These are phyloP conservation scores for Folsomia candida DNA, from an alignment of 2,888 invertebrate genomes.

Conservation along the genomic window DNA sequence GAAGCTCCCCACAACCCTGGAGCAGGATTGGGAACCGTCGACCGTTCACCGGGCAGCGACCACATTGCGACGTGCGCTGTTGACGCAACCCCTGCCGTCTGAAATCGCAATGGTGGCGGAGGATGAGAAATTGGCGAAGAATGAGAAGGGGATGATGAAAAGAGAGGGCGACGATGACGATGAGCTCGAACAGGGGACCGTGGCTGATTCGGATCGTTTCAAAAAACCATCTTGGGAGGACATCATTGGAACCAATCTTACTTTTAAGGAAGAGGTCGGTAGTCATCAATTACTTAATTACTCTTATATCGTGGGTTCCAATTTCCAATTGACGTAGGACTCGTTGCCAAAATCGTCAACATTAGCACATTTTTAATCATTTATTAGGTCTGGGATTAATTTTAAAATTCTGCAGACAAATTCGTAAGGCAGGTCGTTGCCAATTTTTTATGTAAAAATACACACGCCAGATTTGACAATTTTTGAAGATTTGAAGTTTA, in stretches of 20 bases:
- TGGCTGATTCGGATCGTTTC: no score
- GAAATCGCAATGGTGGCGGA: slow-evolving; percentile 34
- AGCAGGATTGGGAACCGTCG: slow-evolving; percentile 28
- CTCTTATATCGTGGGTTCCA: no score
- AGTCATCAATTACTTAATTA: no score
- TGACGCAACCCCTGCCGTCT: slow-evolving; percentile 20
- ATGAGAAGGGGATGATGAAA: background rate
- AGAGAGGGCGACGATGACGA: background rate
- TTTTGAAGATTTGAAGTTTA: no score
- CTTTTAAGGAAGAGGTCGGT: slow-evolving; percentile 14
- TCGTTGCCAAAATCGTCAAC: no score
- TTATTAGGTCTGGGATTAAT: no score
- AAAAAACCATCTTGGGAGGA: slow-evolving; percentile 30
- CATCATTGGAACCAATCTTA: slow-evolving; percentile 21
- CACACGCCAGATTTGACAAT: no score
- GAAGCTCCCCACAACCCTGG: slow-evolving; percentile 26
- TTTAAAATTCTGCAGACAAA: no score
- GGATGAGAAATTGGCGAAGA: slow-evolving; percentile 14
- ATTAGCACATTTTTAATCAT: no score
- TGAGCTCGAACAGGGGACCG: slow-evolving; percentile 22
- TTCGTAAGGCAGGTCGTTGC: no score
- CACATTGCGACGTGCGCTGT: slow-evolving; percentile 23
- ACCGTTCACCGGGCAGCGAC: slow-evolving; percentile 16
- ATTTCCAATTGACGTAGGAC: no score
- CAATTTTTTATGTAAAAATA: no score